Percentiles rank a stretch among this genome's conserved stretches.
These are phyloP conservation scores for Terrapene triunguis DNA, from an alignment of 2,113 vertebrate species.

Conservation along the genomic window DNA sequence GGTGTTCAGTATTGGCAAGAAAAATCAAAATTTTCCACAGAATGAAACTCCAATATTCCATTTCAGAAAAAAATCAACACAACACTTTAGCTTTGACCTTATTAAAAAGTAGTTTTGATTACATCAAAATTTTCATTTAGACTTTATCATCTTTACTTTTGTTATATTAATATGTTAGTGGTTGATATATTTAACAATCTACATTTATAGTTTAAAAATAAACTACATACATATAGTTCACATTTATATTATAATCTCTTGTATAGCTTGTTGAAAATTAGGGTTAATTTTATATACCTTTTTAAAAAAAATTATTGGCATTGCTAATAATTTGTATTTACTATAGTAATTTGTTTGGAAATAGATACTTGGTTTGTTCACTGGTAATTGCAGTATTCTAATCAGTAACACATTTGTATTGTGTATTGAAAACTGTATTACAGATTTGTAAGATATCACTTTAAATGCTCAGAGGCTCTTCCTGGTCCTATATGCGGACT, in stretches of 20 bases:
- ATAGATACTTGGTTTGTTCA: neutral
- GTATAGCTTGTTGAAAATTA: neutral
- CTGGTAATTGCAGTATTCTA: neutral
- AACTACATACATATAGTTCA: neutral
- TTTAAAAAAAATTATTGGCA: neutral
- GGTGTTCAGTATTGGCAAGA: neutral
- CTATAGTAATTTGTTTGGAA: neutral
- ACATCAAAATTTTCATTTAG: too few species aligned
- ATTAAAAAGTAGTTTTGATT: neutral
- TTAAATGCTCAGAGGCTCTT: neutral
- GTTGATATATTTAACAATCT: neutral
- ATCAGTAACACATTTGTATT: neutral
- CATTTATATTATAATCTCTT: neutral
- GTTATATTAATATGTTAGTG: neutral
- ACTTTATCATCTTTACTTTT: too few species aligned
- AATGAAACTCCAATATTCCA: neutral
- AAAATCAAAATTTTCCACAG: neutral
- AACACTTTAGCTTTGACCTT: neutral
- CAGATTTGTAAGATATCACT: neutral
- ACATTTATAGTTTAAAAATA: neutral
- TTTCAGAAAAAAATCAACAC: neutral
- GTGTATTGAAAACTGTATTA: neutral
- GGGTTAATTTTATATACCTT: neutral
- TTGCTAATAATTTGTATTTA: neutral
- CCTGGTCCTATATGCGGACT: neutral